Evolutionary conservation across 1,140 invertebrate species (phyloP), one percentile per base, ranked within the genome.

Genomic region (Sesamia nonagrioides): DNA sequence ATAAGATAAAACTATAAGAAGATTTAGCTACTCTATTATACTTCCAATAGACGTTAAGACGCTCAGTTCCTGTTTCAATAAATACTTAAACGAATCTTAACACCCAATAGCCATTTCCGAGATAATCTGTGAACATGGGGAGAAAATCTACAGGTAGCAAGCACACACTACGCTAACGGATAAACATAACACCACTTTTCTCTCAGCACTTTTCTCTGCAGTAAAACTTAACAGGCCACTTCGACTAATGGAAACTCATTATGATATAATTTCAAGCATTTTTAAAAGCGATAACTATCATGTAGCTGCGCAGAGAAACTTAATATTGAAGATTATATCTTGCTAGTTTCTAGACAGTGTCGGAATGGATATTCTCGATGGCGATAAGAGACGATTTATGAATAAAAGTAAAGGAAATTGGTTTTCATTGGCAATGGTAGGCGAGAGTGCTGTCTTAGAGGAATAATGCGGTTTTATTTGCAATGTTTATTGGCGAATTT

Each of bases 251-350:
- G 80, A 77, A 79, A 79, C 78, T 76, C 80, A 79, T 84, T 79
- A 82, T 63, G 58, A 78, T 80, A 83, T 80, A 80, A 82, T 84
- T 84, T 82, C 61, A 79, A 84, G 72, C 75, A 72, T 75, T 82
- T 84, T 82, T 78, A 72, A 77, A 58, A 72, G 48, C 72, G 71
- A 82, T 78, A 79, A 71, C 77, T 58, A 79, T 75, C 73, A 50
- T 77, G 72, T 78, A 80, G 76, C 69, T 71, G 68, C 21, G 73
- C 54, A 45, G 52, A 66, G 71, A 27, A 50, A 75, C 73, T 50
- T 48, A 63, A 73, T 73, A 73, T 73, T 73, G 52, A 42, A 73
- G 71, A 58, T 58, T 21, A 37, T 73, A 73, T 58, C 71, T 73
- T 17, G 37, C 33, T 58, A 56, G 71, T 60, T 73, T 45, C 54